Evolutionary conservation across 1,140 invertebrate species (phyloP), one percentile per base, ranked within the genome.

Genomic region (Neotoxoptera formosana): DNA sequence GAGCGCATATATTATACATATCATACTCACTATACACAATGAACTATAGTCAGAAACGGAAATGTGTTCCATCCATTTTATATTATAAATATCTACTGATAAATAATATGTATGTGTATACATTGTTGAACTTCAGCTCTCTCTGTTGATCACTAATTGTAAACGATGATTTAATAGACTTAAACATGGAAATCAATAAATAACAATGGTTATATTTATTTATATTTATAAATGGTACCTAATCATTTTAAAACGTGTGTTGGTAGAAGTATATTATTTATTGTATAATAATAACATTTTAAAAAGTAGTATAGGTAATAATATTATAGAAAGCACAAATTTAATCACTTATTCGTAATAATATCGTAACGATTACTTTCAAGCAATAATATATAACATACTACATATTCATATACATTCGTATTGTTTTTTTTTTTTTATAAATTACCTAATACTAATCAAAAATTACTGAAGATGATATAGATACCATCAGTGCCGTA

Each of bases 61-160:
- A 36, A n/a, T 86, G 41, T 25, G 87, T 51, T 88, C n/a, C 86
- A 34, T 53, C 48, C n/a, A 48, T 89, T 88, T 4, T 20, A 76
- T 7, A 76, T 76, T 17, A 76, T 76, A 76, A 6, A 67, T 4
- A 67, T 76, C 41, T 41, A 41, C 41, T 76, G 60, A 76, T 76
- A n/a, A 76, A 14, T 76, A 4, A 1, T 89, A 51, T 20, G 21
- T 88, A 1, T 89, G 34, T 20, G 21, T 88, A 48, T 34, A 21
- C 14, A 21, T 23, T 89, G 21, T 89, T 89, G 87, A 17, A 51
- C 87, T 53, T 89, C 48, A 89, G 48, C 87, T 89, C 87, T 89
- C 47, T 89, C 87, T 89, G 48, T 53, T 51, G 87, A 89, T 36
- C 9, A 89, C 6, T 53, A 51, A 89, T 89, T 53, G n/a, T 21